Percentiles rank a stretch among this genome's conserved stretches.
Evolutionary conservation across 2,888 invertebrate species (phyloP).

Genomic region (Allolobophora icterica): DNA sequence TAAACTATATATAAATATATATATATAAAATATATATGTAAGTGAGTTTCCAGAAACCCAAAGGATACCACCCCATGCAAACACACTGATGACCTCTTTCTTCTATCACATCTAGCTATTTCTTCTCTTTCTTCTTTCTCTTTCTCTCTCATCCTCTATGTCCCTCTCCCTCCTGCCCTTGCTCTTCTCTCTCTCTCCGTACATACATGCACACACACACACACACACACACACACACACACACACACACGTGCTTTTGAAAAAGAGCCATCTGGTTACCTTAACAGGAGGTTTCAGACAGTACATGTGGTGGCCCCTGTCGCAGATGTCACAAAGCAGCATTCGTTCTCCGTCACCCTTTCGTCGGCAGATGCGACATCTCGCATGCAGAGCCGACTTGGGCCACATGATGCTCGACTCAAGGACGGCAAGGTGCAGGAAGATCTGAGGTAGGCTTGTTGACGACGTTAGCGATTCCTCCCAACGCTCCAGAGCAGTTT

Average conservation of each 20-base stretch:
- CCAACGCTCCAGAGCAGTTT: conserved; percentile 75
- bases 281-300: conserved; percentile 89
- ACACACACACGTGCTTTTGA: too few relatives aligned
- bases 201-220: not conserved
- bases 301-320: conserved; percentile 90
- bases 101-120: too few relatives aligned
- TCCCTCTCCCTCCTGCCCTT: too few relatives aligned
- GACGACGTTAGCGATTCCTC: conserved; percentile 83
- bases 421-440: conserved; percentile 82
- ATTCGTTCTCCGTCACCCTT: conserved; percentile 88
- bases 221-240: not conserved
- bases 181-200: too few relatives aligned
- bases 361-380: conserved; percentile 83
- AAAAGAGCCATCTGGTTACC: conserved; percentile 67
- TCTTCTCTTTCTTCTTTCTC: too few relatives aligned
- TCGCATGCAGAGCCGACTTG: conserved; percentile 82
- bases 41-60: not conserved
- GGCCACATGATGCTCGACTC: conserved; percentile 86
- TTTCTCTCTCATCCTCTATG: too few relatives aligned
- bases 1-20: too few relatives aligned
- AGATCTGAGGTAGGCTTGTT: conserved; percentile 73
- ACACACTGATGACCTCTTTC: not conserved
- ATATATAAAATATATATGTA: too few relatives aligned
- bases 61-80: not conserved
- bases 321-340: conserved; percentile 91